phyloP scores from a whole-genome alignment of 1,140 invertebrate species.

The Papilio xuthus region DNA sequence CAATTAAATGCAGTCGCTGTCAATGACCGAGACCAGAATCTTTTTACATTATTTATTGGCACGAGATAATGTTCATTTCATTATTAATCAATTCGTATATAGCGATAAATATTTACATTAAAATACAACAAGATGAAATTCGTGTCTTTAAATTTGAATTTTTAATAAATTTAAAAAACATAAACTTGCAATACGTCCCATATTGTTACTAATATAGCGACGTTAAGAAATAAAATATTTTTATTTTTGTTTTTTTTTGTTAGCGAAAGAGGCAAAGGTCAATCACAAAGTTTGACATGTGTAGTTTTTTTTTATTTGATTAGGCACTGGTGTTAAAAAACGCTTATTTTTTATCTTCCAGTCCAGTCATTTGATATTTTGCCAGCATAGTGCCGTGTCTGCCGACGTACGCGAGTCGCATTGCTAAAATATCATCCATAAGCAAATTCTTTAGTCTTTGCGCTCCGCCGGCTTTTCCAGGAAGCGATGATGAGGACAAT shows the following conservation, averaged over 20 bases:
- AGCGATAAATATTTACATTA: slow-evolving; percentile 21
- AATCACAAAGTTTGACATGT: slow-evolving; percentile 14
- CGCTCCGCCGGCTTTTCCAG: slow-evolving; percentile 21
- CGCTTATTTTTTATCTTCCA: neutral
- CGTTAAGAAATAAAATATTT: too few relatives aligned
- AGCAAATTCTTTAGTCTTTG: slow-evolving; percentile 45
- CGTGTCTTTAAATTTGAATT: slow-evolving; percentile 2
- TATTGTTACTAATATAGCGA: too few relatives aligned
- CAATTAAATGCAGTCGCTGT: slow-evolving; percentile 35
- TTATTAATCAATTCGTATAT: slow-evolving; percentile 14
- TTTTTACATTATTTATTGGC: slow-evolving; percentile 13
- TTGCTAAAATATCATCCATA: slow-evolving; percentile 43
- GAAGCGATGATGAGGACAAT: slow-evolving; percentile 40
- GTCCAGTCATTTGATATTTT: slow-evolving; percentile 49
- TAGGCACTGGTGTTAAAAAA: neutral
- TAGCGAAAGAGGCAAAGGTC: neutral
- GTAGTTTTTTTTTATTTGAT: neutral
- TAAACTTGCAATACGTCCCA: neutral
- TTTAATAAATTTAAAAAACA: slow-evolving; percentile 10
- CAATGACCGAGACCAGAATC: slow-evolving; percentile 26
- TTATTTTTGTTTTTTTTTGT: neutral
- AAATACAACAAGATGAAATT: neutral
- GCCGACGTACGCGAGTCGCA: slow-evolving; percentile 41
- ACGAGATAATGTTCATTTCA: slow-evolving; percentile 20
- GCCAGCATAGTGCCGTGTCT: slow-evolving; percentile 44